phyloP scores from a whole-genome alignment of 2,888 invertebrate species.

The Smittia sp. region DNA sequence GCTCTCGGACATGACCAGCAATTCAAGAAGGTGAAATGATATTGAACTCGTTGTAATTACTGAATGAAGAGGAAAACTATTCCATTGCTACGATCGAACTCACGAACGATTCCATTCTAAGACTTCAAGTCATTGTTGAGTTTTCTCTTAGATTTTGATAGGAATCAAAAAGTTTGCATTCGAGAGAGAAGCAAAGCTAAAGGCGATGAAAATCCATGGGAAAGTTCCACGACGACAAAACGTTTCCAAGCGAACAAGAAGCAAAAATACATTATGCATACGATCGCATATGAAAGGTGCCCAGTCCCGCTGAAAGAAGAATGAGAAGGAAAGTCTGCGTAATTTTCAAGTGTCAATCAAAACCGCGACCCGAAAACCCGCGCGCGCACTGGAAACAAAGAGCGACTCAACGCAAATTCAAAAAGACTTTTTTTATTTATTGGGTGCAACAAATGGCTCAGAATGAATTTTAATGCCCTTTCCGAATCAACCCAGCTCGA shows the following conservation, averaged over 20 bases:
- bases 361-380: conserved; percentile 3
- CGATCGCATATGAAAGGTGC: conserved; percentile 19
- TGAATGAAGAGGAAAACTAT: background rate
- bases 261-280: conserved; percentile 1
- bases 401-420: background rate
- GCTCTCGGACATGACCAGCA: background rate
- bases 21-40: background rate
- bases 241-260: no score
- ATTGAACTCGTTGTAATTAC: background rate
- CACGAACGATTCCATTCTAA: background rate
- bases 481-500: background rate
- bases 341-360: conserved; percentile 35
- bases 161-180: background rate
- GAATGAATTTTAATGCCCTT: conserved; percentile 29
- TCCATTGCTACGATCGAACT: background rate
- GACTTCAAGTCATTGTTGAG: background rate
- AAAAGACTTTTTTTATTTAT: conserved; percentile 5
- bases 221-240: background rate
- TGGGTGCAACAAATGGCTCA: conserved; percentile 1
- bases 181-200: background rate
- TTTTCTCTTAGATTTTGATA: background rate
- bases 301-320: background rate
- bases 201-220: background rate
- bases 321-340: conserved; percentile 2
- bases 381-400: background rate